phyloP scores from a whole-genome alignment of 2,888 invertebrate genomes.

The Archaeoteleia sp. region DNA sequence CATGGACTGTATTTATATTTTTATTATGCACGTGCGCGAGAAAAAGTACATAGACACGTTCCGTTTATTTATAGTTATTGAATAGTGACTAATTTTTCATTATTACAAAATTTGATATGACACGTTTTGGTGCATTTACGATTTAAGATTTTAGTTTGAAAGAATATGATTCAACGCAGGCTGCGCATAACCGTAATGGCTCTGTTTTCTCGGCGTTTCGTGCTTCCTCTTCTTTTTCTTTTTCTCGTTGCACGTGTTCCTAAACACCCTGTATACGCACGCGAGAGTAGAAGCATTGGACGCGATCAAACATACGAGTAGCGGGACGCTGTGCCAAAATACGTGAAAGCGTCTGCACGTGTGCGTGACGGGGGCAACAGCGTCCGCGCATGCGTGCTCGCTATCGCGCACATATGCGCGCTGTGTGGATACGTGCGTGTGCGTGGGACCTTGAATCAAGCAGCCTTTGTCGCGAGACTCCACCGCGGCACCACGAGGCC shows the following conservation, averaged over 20 bases:
- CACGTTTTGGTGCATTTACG: too few species aligned
- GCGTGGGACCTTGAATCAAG: constrained; percentile 74
- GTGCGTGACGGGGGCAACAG: constrained; percentile 32
- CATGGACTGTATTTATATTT: too few species aligned
- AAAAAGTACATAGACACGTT: too few species aligned
- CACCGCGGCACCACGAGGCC: constrained; percentile 73
- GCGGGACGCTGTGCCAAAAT: constrained; percentile 72
- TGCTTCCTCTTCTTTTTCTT: constrained; percentile 8
- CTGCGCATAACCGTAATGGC: constrained; percentile 39
- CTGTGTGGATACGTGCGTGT: constrained; percentile 57
- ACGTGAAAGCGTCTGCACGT: constrained; percentile 48
- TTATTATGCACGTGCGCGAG: too few species aligned
- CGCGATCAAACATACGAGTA: constrained; percentile 69
- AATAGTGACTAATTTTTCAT: too few species aligned
- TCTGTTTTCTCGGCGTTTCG: constrained; percentile 35
- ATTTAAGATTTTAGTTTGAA: constrained; percentile 25
- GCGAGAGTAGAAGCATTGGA: constrained; percentile 68
- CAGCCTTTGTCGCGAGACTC: constrained; percentile 74
- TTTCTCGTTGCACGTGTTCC: constrained; percentile 53
- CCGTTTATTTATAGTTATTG: too few species aligned
- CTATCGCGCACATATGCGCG: constrained; percentile 53
- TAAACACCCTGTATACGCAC: constrained; percentile 56
- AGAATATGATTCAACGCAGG: constrained; percentile 33
- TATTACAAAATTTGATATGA: too few species aligned
- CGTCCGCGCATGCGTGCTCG: constrained; percentile 53